Percentiles rank a stretch among this genome's conserved stretches.
These are phyloP conservation scores for Microtus ochrogaster DNA, from an alignment of 2,113 vertebrate genomes.

Conservation along the genomic window DNA sequence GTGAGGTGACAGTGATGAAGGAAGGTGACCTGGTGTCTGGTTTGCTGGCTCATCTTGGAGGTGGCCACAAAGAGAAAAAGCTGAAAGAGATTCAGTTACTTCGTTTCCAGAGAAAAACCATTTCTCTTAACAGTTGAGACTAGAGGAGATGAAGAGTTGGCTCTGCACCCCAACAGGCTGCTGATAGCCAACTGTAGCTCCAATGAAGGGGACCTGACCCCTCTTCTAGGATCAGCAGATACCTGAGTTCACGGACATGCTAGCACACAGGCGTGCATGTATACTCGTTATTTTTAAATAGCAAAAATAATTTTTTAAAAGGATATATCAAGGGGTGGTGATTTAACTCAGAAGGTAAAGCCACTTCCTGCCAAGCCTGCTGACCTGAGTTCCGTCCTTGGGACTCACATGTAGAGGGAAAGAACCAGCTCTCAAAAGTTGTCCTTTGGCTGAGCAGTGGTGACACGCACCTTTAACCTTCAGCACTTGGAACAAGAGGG, in stretches of 20 bases:
- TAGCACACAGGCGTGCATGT: background rate
- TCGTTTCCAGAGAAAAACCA: rapidly evolving
- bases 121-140: background rate
- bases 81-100: background rate
- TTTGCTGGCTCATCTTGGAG: rapidly evolving
- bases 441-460: background rate
- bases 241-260: background rate
- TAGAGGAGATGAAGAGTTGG: background rate
- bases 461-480: background rate
- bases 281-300: background rate
- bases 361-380: background rate
- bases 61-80: background rate
- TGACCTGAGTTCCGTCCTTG: background rate
- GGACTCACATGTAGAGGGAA: background rate
- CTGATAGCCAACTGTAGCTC: background rate
- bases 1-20: background rate
- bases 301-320: background rate
- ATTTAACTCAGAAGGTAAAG: no score
- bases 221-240: background rate
- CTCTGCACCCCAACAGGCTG: background rate
- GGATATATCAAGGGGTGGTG: background rate
- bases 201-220: background rate
- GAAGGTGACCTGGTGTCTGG: background rate
- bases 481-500: background rate
- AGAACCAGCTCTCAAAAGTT: background rate